A percentile compares a stretch with the other conserved stretches of the same genome.
These are phyloP conservation scores for Sparidentex hasta DNA, from an alignment of 2,797 vertebrate genomes.

Conservation along the genomic window DNA sequence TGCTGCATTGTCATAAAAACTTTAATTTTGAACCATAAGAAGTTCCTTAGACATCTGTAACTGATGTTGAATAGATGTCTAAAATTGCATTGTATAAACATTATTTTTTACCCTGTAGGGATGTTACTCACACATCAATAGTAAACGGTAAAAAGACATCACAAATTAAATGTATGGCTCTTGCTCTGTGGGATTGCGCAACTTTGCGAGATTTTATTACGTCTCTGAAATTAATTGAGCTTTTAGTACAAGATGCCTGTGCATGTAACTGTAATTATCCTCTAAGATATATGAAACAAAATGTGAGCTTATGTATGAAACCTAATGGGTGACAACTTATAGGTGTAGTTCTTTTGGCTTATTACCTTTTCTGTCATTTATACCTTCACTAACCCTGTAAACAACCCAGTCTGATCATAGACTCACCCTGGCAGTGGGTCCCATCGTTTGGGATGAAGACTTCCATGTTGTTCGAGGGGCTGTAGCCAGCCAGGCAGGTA, in stretches of 20 bases:
- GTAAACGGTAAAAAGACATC: too few species aligned
- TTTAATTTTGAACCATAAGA: too few species aligned
- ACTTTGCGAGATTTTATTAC: background rate
- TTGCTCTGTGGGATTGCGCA: too few species aligned
- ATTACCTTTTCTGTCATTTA: background rate
- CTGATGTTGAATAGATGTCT: too few species aligned
- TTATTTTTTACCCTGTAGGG: too few species aligned
- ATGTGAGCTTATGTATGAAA: background rate
- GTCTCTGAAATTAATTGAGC: background rate
- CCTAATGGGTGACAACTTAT: too few species aligned
- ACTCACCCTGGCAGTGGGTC: conserved; percentile 92
- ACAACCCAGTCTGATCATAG: rapidly evolving
- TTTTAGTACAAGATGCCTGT: background rate
- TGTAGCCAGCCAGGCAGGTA: conserved; percentile 90
- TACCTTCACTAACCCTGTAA: background rate
- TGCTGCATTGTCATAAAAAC: too few species aligned
- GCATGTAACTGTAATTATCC: background rate
- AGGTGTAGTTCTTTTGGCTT: background rate
- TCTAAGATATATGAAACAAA: background rate
- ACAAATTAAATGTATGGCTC: too few species aligned
- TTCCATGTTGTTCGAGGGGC: conserved; percentile 90
- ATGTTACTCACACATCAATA: too few species aligned
- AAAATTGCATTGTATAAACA: too few species aligned
- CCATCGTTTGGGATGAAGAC: conserved; percentile 97
- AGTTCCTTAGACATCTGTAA: too few species aligned